These are phyloP conservation scores for Illadopsis cleaveri DNA, from an alignment of 2,113 vertebrate species.

Conservation along the genomic window DNA sequence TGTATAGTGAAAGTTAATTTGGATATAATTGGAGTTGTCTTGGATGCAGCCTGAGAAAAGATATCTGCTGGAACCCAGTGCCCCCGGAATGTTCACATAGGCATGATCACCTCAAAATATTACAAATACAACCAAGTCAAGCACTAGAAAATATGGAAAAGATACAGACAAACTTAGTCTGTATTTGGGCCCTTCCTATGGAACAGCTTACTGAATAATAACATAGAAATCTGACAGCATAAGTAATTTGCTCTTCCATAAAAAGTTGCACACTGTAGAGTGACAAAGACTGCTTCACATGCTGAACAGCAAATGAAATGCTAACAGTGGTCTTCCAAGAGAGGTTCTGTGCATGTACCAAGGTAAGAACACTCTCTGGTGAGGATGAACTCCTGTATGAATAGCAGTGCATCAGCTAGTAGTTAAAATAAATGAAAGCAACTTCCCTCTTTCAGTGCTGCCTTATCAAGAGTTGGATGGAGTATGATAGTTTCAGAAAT, in stretches of 20 bases:
- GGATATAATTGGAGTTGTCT: background rate
- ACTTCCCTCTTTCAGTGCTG: background rate
- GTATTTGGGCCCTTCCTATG: background rate
- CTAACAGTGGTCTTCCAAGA: background rate
- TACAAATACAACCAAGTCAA: background rate
- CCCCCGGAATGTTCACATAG: background rate
- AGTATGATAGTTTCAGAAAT: background rate
- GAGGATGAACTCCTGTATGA: background rate
- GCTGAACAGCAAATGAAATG: background rate
- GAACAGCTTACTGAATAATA: background rate
- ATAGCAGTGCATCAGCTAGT: background rate
- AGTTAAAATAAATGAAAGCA: background rate
- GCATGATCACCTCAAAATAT: background rate
- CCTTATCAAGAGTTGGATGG: background rate
- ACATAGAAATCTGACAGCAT: background rate
- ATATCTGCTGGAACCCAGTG: background rate
- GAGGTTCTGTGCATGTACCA: background rate
- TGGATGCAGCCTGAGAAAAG: background rate
- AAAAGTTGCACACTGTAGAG: background rate
- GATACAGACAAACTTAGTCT: background rate
- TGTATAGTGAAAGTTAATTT: background rate
- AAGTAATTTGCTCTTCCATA: background rate
- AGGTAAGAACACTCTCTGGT: background rate
- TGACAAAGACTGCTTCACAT: rapidly evolving
- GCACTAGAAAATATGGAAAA: background rate